These are phyloP conservation scores for Nemoura dubitans DNA, from an alignment of 2,888 invertebrate species.

Conservation along the genomic window DNA sequence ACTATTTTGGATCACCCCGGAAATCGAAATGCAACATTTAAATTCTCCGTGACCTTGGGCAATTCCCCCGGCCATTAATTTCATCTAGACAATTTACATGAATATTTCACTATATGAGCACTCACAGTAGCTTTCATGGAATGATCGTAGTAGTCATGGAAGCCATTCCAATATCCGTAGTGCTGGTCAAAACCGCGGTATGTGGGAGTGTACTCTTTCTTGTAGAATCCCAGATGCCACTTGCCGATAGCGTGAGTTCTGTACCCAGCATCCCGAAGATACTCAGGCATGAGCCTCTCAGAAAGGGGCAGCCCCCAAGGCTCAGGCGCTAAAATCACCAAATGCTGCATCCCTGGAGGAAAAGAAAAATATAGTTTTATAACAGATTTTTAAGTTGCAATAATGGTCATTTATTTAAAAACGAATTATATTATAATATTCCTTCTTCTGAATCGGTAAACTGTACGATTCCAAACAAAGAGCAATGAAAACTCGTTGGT, in stretches of 20 bases:
- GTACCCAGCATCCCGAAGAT: slow-evolving; percentile 63
- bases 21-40: too few relatives aligned
- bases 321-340: slow-evolving; percentile 62
- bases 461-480: too few relatives aligned
- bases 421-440: too few relatives aligned
- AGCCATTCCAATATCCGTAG: slow-evolving; percentile 86
- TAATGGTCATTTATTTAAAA: too few relatives aligned
- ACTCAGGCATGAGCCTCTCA: slow-evolving; percentile 63
- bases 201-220: slow-evolving; percentile 71
- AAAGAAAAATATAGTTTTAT: background rate
- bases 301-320: slow-evolving; percentile 65
- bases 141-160: slow-evolving; percentile 81
- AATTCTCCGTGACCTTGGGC: too few relatives aligned
- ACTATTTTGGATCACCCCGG: too few relatives aligned
- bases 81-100: too few relatives aligned
- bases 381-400: too few relatives aligned
- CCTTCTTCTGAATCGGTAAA: too few relatives aligned
- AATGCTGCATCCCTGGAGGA: slow-evolving; percentile 63
- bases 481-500: too few relatives aligned
- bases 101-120: too few relatives aligned
- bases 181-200: slow-evolving; percentile 81
- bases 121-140: slow-evolving; percentile 61
- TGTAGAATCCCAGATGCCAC: slow-evolving; percentile 65
- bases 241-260: slow-evolving; percentile 65
- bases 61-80: too few relatives aligned